Evolutionary conservation across 23 tunicate species (phyloP).

Genomic region (Halocynthia aurantium): DNA sequence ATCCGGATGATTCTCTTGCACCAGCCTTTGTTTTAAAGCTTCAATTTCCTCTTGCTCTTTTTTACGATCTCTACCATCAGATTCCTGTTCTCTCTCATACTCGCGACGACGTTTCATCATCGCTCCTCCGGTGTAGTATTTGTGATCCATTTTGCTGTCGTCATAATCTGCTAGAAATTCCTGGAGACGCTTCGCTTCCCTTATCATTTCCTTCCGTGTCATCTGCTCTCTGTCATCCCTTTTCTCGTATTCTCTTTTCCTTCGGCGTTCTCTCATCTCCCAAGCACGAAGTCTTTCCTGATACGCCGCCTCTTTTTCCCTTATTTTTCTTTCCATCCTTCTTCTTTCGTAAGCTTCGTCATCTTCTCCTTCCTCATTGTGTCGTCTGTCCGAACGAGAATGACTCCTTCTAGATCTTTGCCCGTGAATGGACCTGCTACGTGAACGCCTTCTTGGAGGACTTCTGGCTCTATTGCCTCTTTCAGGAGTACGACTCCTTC

Average conservation of each 20-base stretch:
- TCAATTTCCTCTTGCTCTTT: conserved; percentile 96
- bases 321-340: conserved; percentile 83
- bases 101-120: conserved; percentile 63
- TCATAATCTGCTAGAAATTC: conserved; percentile 98
- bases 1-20: conserved; percentile 90
- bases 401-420: conserved; percentile 24
- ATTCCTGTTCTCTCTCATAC: conserved; percentile 64
- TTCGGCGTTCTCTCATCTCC: conserved; percentile 87
- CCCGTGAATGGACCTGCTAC: conserved; percentile 41
- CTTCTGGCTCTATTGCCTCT: conserved; percentile 20
- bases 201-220: conserved; percentile 72
- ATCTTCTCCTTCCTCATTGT: conserved; percentile 73
- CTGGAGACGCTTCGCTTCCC: conserved; percentile 94
- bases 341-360: conserved; percentile 73
- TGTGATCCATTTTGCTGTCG: conserved; percentile 76
- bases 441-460: conserved; percentile 33
- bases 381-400: conserved; percentile 45
- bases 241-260: conserved; percentile 77
- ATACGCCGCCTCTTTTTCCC: conserved; percentile 93
- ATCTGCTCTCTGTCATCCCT: conserved; percentile 52
- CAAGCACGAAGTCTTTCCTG: conserved; percentile 76
- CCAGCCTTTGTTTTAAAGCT: conserved; percentile 56
- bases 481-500: conserved; percentile 39
- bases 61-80: conserved; percentile 78
- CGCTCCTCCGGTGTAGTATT: conserved; percentile 83